A percentile compares a stretch with the other conserved stretches of the same genome.
Conservation (phyloP, 2,113 vertebrate species). For the Typhlomys cinereus region DNA sequence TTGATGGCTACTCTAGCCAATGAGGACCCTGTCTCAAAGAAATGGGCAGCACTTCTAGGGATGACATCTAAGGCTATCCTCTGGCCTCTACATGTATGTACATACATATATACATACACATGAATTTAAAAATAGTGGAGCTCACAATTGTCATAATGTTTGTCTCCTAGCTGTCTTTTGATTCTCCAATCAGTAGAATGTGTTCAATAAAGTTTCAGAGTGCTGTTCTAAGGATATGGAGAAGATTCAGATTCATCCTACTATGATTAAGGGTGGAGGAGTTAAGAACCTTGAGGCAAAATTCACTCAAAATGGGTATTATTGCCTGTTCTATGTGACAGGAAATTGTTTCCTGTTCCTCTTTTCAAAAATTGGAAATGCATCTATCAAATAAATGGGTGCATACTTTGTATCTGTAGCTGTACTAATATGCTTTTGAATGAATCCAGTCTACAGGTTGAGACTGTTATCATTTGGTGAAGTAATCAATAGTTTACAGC, state of each 20-base stretch:
- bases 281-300: slow-evolving; percentile 32
- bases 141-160: not conserved
- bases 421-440: not conserved
- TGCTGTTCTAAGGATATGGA: not conserved
- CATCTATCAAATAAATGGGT: not conserved
- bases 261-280: not conserved
- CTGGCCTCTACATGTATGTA: not conserved
- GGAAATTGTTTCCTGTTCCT: slow-evolving; percentile 4
- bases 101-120: not conserved
- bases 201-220: not conserved
- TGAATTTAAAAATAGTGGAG: not conserved
- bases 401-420: not conserved
- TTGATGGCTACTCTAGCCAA: not conserved
- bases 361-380: not conserved
- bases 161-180: not conserved
- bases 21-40: not conserved
- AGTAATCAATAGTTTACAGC: not conserved
- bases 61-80: not conserved
- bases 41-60: not conserved
- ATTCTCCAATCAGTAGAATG: not conserved
- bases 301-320: not conserved
- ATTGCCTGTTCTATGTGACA: not conserved
- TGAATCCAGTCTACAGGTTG: not conserved
- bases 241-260: not conserved
- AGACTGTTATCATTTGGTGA: not conserved